A percentile compares a stretch with the other conserved stretches of the same genome.
These are phyloP conservation scores for Cervus canadensis DNA, from an alignment of 2,113 vertebrate species.

Conservation along the genomic window DNA sequence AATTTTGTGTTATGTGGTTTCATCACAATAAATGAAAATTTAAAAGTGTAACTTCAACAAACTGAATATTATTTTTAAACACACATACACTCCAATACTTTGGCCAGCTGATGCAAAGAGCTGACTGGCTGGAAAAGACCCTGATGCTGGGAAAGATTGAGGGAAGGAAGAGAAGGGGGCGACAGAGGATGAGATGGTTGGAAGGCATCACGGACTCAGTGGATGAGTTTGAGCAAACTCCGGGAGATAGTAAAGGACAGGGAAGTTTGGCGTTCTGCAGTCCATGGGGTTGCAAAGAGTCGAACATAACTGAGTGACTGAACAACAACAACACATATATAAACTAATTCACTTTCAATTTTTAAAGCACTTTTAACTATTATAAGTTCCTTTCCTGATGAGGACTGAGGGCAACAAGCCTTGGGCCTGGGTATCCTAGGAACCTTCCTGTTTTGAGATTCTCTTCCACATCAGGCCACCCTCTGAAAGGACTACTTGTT, in stretches of 20 bases:
- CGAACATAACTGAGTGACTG: neutral
- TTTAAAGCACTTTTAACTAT: neutral
- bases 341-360: neutral
- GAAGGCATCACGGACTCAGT: neutral
- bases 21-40: neutral
- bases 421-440: neutral
- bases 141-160: neutral
- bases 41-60: neutral
- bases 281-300: neutral
- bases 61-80: neutral
- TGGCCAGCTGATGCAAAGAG: neutral
- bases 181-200: neutral
- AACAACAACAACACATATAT: neutral
- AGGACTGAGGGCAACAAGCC: neutral
- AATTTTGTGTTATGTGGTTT: neutral
- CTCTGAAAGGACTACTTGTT: neutral
- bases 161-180: neutral
- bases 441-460: neutral
- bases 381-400: neutral
- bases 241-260: neutral
- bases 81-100: neutral
- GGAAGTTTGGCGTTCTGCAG: neutral
- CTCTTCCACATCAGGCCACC: neutral
- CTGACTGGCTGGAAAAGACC: neutral
- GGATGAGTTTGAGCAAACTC: neutral